Evolutionary conservation across 2,113 vertebrate genomes (phyloP).

Genomic region (Saccopteryx leptura): DNA sequence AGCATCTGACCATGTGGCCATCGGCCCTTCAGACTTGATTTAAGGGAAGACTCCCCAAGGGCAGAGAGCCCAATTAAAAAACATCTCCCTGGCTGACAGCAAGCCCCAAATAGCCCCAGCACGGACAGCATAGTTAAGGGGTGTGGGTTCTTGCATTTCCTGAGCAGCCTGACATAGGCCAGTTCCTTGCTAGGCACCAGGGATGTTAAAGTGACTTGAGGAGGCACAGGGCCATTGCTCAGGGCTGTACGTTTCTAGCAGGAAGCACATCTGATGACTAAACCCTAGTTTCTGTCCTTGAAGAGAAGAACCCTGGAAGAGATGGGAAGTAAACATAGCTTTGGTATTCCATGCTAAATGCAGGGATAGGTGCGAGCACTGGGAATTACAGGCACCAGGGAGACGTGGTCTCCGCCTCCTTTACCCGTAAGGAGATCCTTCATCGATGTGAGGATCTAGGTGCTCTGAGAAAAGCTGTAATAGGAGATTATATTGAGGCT

Average conservation of each 20-base stretch:
- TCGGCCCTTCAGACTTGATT: slow-evolving; percentile 14
- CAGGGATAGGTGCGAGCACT: neutral
- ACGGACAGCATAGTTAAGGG: neutral
- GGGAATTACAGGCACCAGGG: accelerated
- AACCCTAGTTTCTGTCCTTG: slow-evolving; percentile 15
- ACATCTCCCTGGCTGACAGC: slow-evolving; percentile 18
- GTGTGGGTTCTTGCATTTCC: neutral
- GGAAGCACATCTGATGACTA: slow-evolving; percentile 4
- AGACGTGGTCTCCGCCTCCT: neutral
- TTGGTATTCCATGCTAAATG: neutral
- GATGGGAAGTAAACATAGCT: slow-evolving; percentile 40
- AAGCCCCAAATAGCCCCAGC: neutral
- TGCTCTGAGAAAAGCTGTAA: neutral
- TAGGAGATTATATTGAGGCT: neutral
- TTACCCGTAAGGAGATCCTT: neutral
- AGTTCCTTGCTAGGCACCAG: neutral
- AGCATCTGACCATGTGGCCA: neutral
- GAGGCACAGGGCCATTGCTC: slow-evolving; percentile 27
- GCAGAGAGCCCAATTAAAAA: slow-evolving; percentile 9
- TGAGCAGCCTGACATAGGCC: neutral
- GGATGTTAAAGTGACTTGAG: neutral
- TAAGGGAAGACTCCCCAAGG: slow-evolving; percentile 26
- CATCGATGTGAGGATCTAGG: neutral
- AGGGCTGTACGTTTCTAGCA: slow-evolving; percentile 19
- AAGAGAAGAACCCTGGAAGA: slow-evolving; percentile 25